These are phyloP conservation scores for Julus scanicus DNA, from an alignment of 2,888 invertebrate genomes.

Conservation along the genomic window DNA sequence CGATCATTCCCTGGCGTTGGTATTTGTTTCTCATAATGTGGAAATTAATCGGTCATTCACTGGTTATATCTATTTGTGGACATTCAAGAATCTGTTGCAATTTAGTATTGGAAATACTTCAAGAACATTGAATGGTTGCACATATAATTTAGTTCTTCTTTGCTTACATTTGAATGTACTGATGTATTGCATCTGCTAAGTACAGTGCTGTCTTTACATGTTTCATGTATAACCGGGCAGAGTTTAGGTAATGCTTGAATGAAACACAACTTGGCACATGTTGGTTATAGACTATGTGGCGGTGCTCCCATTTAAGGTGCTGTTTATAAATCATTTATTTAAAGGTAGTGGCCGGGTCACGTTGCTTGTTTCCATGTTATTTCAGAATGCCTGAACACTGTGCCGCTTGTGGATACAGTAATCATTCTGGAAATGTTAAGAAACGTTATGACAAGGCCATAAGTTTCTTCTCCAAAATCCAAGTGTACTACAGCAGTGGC, in stretches of 20 bases:
- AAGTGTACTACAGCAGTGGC: not conserved
- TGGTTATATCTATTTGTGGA: too few species aligned
- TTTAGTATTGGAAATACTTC: too few species aligned
- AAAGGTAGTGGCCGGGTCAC: not conserved
- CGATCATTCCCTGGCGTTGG: too few species aligned
- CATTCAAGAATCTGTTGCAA: too few species aligned
- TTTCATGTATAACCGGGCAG: not conserved
- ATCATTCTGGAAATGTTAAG: conserved; percentile 33
- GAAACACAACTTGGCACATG: not conserved
- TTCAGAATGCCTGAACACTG: conserved; percentile 18
- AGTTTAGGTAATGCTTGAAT: not conserved
- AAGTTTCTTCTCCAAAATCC: conserved; percentile 6
- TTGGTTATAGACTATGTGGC: not conserved
- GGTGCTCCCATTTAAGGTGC: not conserved
- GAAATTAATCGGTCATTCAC: too few species aligned
- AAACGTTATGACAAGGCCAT: not conserved
- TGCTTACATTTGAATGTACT: too few species aligned
- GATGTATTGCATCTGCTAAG: not conserved
- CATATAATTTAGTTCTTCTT: too few species aligned
- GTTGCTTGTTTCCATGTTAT: not conserved
- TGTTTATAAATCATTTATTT: not conserved
- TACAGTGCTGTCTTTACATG: not conserved
- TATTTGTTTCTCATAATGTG: too few species aligned
- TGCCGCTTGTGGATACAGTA: not conserved
- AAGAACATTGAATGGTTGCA: too few species aligned